A percentile compares a stretch with the other conserved stretches of the same genome.
Conservation (phyloP, 2,888 invertebrate species). For the Xanthia icteritia region DNA sequence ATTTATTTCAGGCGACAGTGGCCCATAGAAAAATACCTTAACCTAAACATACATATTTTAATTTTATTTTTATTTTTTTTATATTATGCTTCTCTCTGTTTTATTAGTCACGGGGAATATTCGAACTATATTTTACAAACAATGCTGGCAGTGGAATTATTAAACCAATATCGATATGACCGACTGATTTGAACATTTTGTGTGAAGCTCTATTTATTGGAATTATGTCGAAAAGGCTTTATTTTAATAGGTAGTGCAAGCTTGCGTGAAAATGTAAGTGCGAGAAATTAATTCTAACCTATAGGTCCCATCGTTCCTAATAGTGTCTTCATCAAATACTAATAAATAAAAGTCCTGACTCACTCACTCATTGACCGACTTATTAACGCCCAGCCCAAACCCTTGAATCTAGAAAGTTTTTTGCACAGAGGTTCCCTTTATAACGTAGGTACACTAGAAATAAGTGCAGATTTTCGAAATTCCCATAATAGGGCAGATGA, state of each 20-base stretch:
- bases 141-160: slow-evolving; percentile 3
- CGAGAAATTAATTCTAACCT: background rate
- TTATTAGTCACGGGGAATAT: background rate
- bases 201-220: background rate
- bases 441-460: too few relatives aligned
- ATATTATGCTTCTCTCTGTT: slow-evolving; percentile 13
- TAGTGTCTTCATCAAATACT: background rate
- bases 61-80: too few relatives aligned
- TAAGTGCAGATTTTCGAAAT: background rate
- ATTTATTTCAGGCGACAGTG: too few relatives aligned
- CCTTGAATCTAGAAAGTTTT: background rate
- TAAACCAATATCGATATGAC: slow-evolving; percentile 13
- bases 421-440: background rate
- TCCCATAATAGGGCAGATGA: background rate
- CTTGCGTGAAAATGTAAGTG: background rate
- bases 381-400: background rate
- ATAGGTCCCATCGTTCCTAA: background rate
- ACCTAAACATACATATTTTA: too few relatives aligned
- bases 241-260: background rate
- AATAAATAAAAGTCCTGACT: background rate
- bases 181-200: background rate
- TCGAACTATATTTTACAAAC: slow-evolving; percentile 12
- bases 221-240: background rate
- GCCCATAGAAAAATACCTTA: too few relatives aligned
- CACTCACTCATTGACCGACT: background rate